Evolutionary conservation across 1,140 invertebrate genomes (phyloP), one percentile per base, ranked within the genome.

Genomic region (Andrena cerasifolii): DNA sequence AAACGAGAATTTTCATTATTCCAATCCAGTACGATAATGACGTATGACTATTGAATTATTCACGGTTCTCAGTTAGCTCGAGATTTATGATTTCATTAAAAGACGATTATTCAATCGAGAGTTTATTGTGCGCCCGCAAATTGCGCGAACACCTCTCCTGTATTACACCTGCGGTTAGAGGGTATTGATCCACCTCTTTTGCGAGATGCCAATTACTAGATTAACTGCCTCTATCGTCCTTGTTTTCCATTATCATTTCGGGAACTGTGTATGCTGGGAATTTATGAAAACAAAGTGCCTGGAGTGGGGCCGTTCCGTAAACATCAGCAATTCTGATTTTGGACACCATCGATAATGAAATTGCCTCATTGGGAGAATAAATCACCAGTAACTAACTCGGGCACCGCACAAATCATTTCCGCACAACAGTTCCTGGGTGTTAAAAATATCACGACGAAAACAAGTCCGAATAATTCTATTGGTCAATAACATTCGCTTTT

Each of bases 101-200:
- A 61, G 18, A 47, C 21, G 24, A 28, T 63, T 28, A 53, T 36
- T 28, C 24, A 5, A n/a, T 72, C 16, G 28, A n/a, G 49, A 51
- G 31, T 62, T 33, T n/a, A 18, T 36, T 14, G 12, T 4, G 12
- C 18, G 8, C 40, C 24, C 18, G 2, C 0, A 3, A 4, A 4
- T 21, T 12, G 10, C 43, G 31, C 16, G 12, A 12, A 68, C 14
- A 10, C n/a, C n/a, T 56, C 47, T 18, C 28, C 3, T 49, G 43
- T 18, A 47, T 21, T 18, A 33, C 45, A n/a, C 7, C 67, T 3
- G 4, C 43, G 24, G 51, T 70, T n/a, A 43, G 36, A 21, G 18
- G 12, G 21, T 63, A 73, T 63, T 36, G 58, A 63, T 62, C 24
- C 45, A n/a, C 18, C 45, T 28, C 31, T 51, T 73, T 53, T 28